A percentile compares a stretch with the other conserved stretches of the same genome.
phyloP scores from a whole-genome alignment of 2,797 vertebrate species.

The Malacoctenus gilli region DNA sequence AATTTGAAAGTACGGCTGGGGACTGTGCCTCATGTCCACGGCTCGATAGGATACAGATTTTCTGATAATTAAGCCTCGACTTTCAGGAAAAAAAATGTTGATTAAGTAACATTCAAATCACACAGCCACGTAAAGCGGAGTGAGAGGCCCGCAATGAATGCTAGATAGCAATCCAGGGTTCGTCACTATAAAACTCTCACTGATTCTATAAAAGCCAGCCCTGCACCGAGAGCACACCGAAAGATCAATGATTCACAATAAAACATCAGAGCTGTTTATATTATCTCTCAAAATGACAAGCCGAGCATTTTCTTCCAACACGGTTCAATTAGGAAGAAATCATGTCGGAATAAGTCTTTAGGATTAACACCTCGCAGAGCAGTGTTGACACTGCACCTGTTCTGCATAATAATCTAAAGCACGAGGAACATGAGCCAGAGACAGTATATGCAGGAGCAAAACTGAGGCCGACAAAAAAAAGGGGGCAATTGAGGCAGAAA shows the following conservation, averaged over 20 bases:
- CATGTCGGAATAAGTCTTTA: slow-evolving; percentile 57
- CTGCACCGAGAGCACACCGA: slow-evolving; percentile 35
- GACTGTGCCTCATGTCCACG: slow-evolving; percentile 32
- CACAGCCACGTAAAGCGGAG: slow-evolving; percentile 4
- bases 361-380: slow-evolving; percentile 63
- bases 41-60: slow-evolving; percentile 18
- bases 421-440: slow-evolving; percentile 3
- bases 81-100: slow-evolving; percentile 15
- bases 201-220: slow-evolving; percentile 20
- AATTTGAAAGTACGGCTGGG: slow-evolving; percentile 43
- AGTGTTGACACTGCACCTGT: slow-evolving; percentile 30
- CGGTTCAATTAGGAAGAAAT: slow-evolving; percentile 65
- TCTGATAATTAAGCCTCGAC: slow-evolving; percentile 25
- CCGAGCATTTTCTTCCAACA: slow-evolving; percentile 42
- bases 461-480: slow-evolving; percentile 1
- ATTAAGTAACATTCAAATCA: slow-evolving; percentile 27
- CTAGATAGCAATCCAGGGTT: slow-evolving; percentile 34
- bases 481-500: slow-evolving; percentile 4
- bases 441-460: background rate
- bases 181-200: slow-evolving; percentile 13
- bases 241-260: slow-evolving; percentile 56
- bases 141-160: slow-evolving; percentile 4
- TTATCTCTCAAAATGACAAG: slow-evolving; percentile 50
- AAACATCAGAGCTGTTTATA: slow-evolving; percentile 50
- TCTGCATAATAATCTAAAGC: slow-evolving; percentile 48